phyloP scores from a whole-genome alignment of 2,797 vertebrate genomes.

The Danio choprae region DNA sequence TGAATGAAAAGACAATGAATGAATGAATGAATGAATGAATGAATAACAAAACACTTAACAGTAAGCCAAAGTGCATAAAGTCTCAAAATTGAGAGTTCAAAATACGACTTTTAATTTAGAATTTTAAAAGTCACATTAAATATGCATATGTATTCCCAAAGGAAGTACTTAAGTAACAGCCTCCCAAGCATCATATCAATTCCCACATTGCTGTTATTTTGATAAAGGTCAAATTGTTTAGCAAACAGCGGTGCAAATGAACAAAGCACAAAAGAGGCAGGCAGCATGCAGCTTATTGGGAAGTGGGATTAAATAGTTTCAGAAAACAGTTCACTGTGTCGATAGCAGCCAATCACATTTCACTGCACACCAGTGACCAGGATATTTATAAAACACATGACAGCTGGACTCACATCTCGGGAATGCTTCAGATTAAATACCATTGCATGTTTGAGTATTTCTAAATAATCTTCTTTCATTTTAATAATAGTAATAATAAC shows the following conservation, averaged over 20 bases:
- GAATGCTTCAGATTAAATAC: conserved; percentile 1
- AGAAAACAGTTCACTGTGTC: conserved; percentile 12
- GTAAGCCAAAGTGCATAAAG: too few relatives aligned
- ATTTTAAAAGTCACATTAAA: too few relatives aligned
- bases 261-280: background rate
- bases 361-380: conserved; percentile 32
- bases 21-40: too few relatives aligned
- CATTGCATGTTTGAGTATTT: background rate
- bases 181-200: background rate
- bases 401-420: background rate
- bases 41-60: too few relatives aligned
- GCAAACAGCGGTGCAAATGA: background rate
- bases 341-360: conserved; percentile 17
- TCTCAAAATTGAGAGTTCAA: too few relatives aligned
- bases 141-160: background rate
- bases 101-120: too few relatives aligned
- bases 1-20: too few relatives aligned
- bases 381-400: conserved; percentile 31
- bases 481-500: too few relatives aligned
- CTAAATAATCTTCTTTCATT: too few relatives aligned
- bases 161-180: background rate
- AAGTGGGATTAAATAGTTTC: conserved; percentile 16
- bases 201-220: conserved; percentile 22
- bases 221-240: conserved; percentile 34
- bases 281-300: background rate